Percentiles rank a stretch among this genome's conserved stretches.
Conservation (phyloP, 2,888 invertebrate genomes). For the Drosophila kanekoi region DNA sequence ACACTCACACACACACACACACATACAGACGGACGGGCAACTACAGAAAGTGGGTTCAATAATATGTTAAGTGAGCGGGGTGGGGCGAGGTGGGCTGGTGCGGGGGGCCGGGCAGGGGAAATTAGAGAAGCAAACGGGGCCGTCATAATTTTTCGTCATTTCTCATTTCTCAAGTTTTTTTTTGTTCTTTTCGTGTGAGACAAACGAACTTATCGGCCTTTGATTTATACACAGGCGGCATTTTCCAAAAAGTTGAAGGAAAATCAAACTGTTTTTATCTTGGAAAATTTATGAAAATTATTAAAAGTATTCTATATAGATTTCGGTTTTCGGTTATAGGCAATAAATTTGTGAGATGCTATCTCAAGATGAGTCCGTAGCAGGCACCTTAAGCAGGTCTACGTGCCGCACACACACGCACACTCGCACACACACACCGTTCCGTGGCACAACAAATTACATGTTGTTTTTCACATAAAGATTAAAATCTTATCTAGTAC, state of each 20-base stretch:
- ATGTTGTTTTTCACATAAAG: constrained; percentile 84
- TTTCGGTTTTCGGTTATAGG: constrained; percentile 63
- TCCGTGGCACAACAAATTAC: constrained; percentile 74
- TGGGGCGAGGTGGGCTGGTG: constrained; percentile 47
- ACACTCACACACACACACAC: constrained; percentile 17
- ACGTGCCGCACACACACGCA: constrained; percentile 42
- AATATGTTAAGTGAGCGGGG: constrained; percentile 16
- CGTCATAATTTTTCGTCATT: constrained; percentile 62
- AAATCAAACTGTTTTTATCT: constrained; percentile 45
- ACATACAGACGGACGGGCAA: constrained; percentile 7
- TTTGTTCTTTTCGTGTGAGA: constrained; percentile 29
- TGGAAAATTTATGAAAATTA: constrained; percentile 79
- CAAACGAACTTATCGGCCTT: constrained; percentile 69
- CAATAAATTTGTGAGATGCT: constrained; percentile 80
- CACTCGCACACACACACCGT: constrained; percentile 27
- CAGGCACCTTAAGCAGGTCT: constrained; percentile 48
- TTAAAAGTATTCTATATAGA: constrained; percentile 78
- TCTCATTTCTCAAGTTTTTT: constrained; percentile 10
- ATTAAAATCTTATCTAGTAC: constrained; percentile 83
- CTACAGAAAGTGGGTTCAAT: constrained; percentile 51
- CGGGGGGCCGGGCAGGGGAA: constrained; percentile 33
- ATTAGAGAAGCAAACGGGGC: constrained; percentile 49
- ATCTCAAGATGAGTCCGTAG: constrained; percentile 76
- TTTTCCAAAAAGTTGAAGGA: constrained; percentile 44
- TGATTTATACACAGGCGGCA: constrained; percentile 74